Percentiles rank a stretch among this genome's conserved stretches.
Conservation (phyloP, 2,113 vertebrate species). For the Alosa alosa region DNA sequence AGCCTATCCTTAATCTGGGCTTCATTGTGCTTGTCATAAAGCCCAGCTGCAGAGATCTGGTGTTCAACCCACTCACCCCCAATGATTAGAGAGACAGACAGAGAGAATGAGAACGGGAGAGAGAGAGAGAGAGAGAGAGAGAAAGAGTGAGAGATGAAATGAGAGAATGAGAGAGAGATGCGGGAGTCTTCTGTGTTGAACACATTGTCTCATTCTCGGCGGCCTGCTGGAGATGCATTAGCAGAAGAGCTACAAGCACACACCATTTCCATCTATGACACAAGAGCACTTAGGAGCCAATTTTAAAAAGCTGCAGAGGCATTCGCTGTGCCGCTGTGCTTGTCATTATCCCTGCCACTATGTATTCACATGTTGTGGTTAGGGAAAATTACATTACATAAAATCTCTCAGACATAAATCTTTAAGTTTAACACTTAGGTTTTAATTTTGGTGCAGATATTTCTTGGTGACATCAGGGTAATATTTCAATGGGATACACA, state of each 20-base stretch:
- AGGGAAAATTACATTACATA: background rate
- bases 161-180: background rate
- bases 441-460: background rate
- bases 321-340: background rate
- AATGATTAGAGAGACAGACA: constrained; percentile 60
- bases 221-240: constrained; percentile 8
- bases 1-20: constrained; percentile 66
- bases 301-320: background rate
- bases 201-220: background rate
- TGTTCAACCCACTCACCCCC: constrained; percentile 62
- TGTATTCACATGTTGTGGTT: background rate
- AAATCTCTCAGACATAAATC: background rate
- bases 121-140: background rate
- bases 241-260: background rate
- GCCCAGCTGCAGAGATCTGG: constrained; percentile 68
- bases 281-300: background rate
- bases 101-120: background rate
- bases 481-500: background rate
- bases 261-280: background rate
- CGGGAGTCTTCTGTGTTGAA: background rate
- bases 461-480: background rate
- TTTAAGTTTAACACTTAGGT: background rate
- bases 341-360: background rate
- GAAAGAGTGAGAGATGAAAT: background rate
- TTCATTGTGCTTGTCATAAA: constrained; percentile 73